A percentile compares a stretch with the other conserved stretches of the same genome.
Evolutionary conservation across 23 tunicate species (phyloP).

Genomic region (Trididemnum nubilum): DNA sequence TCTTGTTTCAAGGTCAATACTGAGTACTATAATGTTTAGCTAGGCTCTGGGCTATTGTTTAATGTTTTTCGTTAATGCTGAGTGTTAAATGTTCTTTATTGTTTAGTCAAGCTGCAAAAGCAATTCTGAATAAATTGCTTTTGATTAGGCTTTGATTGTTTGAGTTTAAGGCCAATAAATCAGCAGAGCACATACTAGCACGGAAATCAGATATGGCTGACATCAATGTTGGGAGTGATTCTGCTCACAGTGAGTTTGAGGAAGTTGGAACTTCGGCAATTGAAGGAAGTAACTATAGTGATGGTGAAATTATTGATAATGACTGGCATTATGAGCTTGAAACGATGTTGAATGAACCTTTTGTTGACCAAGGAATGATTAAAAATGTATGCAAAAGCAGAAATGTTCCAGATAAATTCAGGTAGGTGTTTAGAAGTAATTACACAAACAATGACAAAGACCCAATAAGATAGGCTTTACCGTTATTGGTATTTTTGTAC

Average conservation of each 20-base stretch:
- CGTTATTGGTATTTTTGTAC: not conserved
- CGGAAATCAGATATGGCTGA: constrained; percentile 6
- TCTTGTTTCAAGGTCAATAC: too few relatives aligned
- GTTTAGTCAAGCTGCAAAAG: too few relatives aligned
- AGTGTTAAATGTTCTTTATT: too few relatives aligned
- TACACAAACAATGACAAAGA: too few relatives aligned
- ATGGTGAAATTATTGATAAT: constrained; percentile 32
- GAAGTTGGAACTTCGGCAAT: constrained; percentile 12
- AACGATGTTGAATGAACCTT: constrained; percentile 60
- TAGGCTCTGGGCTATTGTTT: too few relatives aligned
- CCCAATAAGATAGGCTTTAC: too few relatives aligned
- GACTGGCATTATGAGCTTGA: constrained; percentile 79
- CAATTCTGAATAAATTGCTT: too few relatives aligned
- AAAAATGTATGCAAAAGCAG: constrained; percentile 72
- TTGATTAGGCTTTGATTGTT: too few relatives aligned
- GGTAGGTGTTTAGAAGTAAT: constrained; percentile 36
- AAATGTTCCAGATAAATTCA: constrained; percentile 53
- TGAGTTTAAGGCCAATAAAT: too few relatives aligned
- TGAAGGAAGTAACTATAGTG: constrained; percentile 25
- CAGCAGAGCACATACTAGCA: too few relatives aligned
- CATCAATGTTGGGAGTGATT: not conserved
- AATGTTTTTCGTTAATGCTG: too few relatives aligned
- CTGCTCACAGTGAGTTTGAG: constrained; percentile 40
- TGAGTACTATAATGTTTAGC: too few relatives aligned
- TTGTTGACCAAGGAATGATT: constrained; percentile 82